A percentile compares a stretch with the other conserved stretches of the same genome.
phyloP scores from a whole-genome alignment of 2,113 vertebrate genomes.

The Thomomys bottae region DNA sequence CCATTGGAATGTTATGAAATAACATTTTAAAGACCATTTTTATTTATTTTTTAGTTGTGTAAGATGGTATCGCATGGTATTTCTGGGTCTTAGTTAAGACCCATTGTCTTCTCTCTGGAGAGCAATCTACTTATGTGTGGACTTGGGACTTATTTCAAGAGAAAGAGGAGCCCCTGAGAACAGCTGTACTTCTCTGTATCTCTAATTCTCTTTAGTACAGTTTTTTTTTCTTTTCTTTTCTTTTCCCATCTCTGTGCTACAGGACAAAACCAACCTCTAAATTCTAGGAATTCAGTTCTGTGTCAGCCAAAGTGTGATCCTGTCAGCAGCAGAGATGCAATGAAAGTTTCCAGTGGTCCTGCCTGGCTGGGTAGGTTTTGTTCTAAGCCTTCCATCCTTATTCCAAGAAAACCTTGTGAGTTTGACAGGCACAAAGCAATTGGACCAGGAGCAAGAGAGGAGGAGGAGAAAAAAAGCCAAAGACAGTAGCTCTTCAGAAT shows the following conservation, averaged over 20 bases:
- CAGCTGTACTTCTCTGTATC: not conserved
- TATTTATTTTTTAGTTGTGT: not conserved
- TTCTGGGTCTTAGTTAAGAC: not conserved
- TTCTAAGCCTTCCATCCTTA: slow-evolving; percentile 15
- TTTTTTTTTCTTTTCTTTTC: too few relatives aligned
- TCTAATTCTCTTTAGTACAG: not conserved
- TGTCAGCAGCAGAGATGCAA: not conserved
- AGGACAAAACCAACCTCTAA: not conserved
- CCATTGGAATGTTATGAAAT: not conserved
- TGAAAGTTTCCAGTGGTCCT: not conserved
- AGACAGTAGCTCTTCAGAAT: not conserved
- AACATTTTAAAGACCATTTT: not conserved
- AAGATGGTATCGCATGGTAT: not conserved
- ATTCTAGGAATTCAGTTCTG: not conserved
- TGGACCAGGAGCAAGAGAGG: not conserved
- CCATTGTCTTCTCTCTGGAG: not conserved
- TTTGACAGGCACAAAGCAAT: not conserved
- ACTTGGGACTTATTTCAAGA: not conserved
- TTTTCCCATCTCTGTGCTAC: not conserved
- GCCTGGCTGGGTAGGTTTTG: slow-evolving; percentile 12
- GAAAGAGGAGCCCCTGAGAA: not conserved
- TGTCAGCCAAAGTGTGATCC: not conserved
- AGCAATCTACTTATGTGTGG: not conserved
- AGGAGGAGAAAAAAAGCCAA: not conserved
- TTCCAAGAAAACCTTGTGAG: not conserved